A percentile compares a stretch with the other conserved stretches of the same genome.
phyloP scores from a whole-genome alignment of 2,797 vertebrate species.

The Anas flavirostris region DNA sequence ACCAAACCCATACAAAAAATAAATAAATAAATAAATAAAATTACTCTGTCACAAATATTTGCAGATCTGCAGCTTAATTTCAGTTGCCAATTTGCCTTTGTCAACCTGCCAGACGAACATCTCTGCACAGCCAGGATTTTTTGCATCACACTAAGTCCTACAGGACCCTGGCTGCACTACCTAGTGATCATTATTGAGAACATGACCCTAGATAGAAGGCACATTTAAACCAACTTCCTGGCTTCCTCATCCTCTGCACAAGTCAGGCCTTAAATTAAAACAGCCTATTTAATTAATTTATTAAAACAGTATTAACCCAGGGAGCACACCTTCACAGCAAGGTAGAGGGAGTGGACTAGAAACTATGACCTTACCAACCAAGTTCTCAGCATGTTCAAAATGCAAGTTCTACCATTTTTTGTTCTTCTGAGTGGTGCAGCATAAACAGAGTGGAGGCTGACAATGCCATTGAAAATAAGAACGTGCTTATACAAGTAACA shows the following conservation, averaged over 20 bases:
- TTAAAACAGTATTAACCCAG: not conserved
- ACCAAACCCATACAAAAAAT: not conserved
- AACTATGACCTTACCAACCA: not conserved
- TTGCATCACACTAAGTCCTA: rapidly evolving
- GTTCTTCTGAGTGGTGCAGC: not conserved
- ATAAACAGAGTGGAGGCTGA: not conserved
- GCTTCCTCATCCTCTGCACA: not conserved
- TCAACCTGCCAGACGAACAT: not conserved
- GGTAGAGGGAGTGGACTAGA: not conserved
- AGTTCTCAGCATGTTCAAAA: not conserved
- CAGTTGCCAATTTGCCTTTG: not conserved
- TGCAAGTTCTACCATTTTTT: not conserved
- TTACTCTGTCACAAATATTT: not conserved
- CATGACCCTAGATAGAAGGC: not conserved
- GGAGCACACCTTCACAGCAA: not conserved
- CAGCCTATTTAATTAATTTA: not conserved
- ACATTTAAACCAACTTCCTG: not conserved
- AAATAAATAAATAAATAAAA: no score
- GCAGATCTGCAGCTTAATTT: not conserved
- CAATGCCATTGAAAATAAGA: not conserved
- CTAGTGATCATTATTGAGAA: not conserved
- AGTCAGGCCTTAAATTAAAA: not conserved
- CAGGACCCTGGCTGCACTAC: not conserved
- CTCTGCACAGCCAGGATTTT: not conserved
- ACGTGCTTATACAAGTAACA: not conserved